phyloP scores from a whole-genome alignment of 1,140 invertebrate species.

The Halictus rubicundus region DNA sequence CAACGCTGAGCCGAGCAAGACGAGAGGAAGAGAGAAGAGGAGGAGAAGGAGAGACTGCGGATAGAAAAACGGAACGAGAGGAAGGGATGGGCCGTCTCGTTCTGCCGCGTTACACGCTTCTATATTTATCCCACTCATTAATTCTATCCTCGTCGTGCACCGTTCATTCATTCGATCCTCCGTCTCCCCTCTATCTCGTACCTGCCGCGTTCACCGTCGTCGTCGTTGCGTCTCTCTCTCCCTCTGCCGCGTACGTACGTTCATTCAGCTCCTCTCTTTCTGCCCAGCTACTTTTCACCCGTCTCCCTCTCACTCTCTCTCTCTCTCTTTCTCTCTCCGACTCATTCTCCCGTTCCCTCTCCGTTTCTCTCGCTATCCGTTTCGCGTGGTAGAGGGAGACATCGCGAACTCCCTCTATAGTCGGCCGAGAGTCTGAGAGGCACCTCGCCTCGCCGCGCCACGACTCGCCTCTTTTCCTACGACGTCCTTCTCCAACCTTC shows the following conservation, averaged over 20 bases:
- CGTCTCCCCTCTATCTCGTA: constrained; percentile 57
- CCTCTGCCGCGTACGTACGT: constrained; percentile 67
- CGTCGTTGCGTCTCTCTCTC: constrained; percentile 58
- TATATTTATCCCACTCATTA: constrained; percentile 80
- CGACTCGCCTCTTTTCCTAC: constrained; percentile 11
- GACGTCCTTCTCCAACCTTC: constrained; percentile 21
- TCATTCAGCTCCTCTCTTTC: constrained; percentile 75
- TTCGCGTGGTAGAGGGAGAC: not conserved
- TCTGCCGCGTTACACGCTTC: constrained; percentile 68
- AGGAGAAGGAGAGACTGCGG: constrained; percentile 19
- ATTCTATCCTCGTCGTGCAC: constrained; percentile 76
- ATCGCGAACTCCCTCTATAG: constrained; percentile 1
- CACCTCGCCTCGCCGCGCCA: not conserved
- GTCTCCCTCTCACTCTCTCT: constrained; percentile 3
- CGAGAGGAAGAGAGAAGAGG: not conserved
- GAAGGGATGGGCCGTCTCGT: constrained; percentile 56
- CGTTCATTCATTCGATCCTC: constrained; percentile 77
- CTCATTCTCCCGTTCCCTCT: constrained; percentile 26
- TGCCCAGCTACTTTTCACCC: constrained; percentile 14
- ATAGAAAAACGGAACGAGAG: constrained; percentile 28
- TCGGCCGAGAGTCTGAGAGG: not conserved
- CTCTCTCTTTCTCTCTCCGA: constrained; percentile 27
- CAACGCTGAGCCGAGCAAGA: constrained; percentile 8
- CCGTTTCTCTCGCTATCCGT: not conserved
- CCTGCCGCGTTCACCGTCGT: constrained; percentile 20